phyloP scores from a whole-genome alignment of 2,797 vertebrate genomes.

The Fundulus diaphanus region DNA sequence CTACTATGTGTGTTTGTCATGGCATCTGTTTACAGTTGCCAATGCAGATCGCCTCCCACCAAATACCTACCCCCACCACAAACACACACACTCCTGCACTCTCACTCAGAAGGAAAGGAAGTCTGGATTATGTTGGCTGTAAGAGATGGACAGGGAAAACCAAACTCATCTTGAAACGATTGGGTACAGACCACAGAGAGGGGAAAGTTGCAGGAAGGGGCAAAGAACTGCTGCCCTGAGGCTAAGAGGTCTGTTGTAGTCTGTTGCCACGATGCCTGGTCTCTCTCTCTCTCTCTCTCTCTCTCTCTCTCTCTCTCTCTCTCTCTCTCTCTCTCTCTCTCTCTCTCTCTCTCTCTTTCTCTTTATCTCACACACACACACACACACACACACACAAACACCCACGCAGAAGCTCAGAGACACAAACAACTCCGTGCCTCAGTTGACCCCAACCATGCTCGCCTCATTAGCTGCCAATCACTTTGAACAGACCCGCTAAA shows the following conservation, averaged over 20 bases:
- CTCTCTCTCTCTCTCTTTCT: constrained; percentile 12
- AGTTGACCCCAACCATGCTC: constrained; percentile 66
- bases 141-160: constrained; percentile 68
- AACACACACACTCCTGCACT: constrained; percentile 26
- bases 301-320: constrained; percentile 21
- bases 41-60: constrained; percentile 54
- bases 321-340: constrained; percentile 10
- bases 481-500: constrained; percentile 47
- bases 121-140: constrained; percentile 80
- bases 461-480: constrained; percentile 79
- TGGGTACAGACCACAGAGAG: constrained; percentile 46
- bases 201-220: constrained; percentile 59
- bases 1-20: constrained; percentile 37
- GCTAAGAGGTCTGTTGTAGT: constrained; percentile 62
- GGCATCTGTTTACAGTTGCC: constrained; percentile 75
- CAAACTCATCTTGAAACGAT: constrained; percentile 84
- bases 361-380: constrained; percentile 16
- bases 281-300: constrained; percentile 1
- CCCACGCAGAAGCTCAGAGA: constrained; percentile 43
- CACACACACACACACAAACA: constrained; percentile 1
- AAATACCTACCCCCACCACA: constrained; percentile 33
- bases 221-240: constrained; percentile 48
- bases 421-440: constrained; percentile 67
- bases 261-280: constrained; percentile 58
- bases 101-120: constrained; percentile 63